Conservation (phyloP, 30 jellyfish, hydroid and myxozoan species). For the Hydra vulgaris region DNA sequence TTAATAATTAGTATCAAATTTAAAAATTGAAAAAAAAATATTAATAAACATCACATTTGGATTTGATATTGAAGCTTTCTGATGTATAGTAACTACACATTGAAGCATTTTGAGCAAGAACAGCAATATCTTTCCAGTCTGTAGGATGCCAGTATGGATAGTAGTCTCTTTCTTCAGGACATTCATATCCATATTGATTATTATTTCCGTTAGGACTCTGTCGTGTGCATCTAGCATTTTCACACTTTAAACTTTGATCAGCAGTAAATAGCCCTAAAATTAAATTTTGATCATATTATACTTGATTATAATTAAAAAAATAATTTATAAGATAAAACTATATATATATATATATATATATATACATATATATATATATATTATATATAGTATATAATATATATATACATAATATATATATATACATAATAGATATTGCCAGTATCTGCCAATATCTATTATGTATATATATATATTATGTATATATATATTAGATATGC, state of each 20-base stretch:
- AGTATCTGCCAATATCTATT: too few species aligned
- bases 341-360: too few species aligned
- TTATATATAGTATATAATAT: too few species aligned
- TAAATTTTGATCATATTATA: neutral
- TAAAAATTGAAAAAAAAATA: neutral
- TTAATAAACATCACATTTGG: slow-evolving; percentile 40
- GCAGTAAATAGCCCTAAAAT: slow-evolving; percentile 84
- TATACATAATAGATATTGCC: too few species aligned
- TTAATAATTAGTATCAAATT: too few species aligned
- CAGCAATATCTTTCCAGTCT: slow-evolving; percentile 95
- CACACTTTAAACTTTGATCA: slow-evolving; percentile 49
- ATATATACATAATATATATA: too few species aligned
- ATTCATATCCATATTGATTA: slow-evolving; percentile 85
- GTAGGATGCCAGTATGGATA: slow-evolving; percentile 98
- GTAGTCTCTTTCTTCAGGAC: slow-evolving; percentile 97
- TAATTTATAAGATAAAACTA: too few species aligned
- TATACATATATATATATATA: too few species aligned
- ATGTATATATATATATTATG: too few species aligned
- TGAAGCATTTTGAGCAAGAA: slow-evolving; percentile 69
- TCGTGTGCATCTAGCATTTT: slow-evolving; percentile 71
- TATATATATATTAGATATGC: too few species aligned
- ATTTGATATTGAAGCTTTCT: slow-evolving; percentile 78
- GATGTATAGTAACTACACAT: slow-evolving; percentile 49
- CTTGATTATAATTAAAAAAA: too few species aligned
- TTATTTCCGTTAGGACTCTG: slow-evolving; percentile 71